Conservation (phyloP, 1,140 invertebrate genomes). For the Drosophila elegans region DNA sequence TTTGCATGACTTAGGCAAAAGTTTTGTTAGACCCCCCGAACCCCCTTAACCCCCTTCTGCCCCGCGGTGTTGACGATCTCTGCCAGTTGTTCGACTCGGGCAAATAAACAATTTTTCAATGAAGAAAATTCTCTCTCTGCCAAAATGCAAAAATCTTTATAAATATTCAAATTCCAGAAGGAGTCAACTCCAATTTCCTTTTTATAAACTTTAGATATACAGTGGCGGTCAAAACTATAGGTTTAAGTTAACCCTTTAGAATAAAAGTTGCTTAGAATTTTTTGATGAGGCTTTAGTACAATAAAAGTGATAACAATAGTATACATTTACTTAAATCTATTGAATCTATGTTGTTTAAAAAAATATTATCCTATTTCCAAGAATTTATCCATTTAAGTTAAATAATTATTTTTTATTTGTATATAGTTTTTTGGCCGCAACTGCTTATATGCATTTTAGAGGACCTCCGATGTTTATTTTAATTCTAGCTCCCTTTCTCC, state of each 20-base stretch:
- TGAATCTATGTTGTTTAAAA: too few species aligned
- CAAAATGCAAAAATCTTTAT: slow-evolving; percentile 81
- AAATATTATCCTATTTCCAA: too few species aligned
- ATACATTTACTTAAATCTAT: too few species aligned
- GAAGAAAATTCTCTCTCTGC: slow-evolving; percentile 60
- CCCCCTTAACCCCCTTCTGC: background rate
- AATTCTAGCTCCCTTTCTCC: slow-evolving; percentile 56
- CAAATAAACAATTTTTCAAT: slow-evolving; percentile 82
- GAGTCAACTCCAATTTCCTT: slow-evolving; percentile 30
- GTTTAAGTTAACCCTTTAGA: too few species aligned
- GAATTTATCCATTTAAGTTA: too few species aligned
- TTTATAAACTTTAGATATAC: slow-evolving; percentile 57
- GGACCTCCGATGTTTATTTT: slow-evolving; percentile 72
- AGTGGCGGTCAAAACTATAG: background rate
- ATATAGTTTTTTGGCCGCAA: background rate
- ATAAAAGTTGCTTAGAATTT: too few species aligned
- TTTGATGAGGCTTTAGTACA: too few species aligned
- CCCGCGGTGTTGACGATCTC: slow-evolving; percentile 48
- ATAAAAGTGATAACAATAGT: too few species aligned
- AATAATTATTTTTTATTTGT: too few species aligned
- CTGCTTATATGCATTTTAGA: slow-evolving; percentile 41
- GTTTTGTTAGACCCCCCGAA: slow-evolving; percentile 43
- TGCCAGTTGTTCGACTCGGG: slow-evolving; percentile 53
- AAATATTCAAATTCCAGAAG: slow-evolving; percentile 75
- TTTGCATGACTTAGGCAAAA: slow-evolving; percentile 75